These are phyloP conservation scores for Agonum fuliginosum DNA, from an alignment of 2,888 invertebrate genomes.

Conservation along the genomic window DNA sequence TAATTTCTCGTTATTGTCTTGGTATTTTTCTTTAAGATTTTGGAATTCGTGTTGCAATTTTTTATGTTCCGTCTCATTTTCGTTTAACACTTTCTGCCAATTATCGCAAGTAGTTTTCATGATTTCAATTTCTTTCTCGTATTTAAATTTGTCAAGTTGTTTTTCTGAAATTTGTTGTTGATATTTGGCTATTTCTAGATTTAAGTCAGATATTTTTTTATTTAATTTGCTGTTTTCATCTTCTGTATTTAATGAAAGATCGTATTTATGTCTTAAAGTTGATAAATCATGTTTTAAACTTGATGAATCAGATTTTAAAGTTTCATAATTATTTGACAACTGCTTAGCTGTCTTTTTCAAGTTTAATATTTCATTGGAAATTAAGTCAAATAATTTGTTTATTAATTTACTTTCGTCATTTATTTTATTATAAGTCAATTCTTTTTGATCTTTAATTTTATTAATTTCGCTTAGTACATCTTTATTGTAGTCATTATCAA, in stretches of 20 bases:
- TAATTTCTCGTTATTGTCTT: background rate
- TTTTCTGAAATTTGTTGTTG: slow-evolving; percentile 65
- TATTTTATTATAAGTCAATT: slow-evolving; percentile 63
- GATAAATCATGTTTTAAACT: too few relatives aligned
- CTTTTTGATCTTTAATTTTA: slow-evolving; percentile 58
- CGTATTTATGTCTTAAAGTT: slow-evolving; percentile 29
- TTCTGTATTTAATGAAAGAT: slow-evolving; percentile 22
- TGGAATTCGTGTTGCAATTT: slow-evolving; percentile 23
- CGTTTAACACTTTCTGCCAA: slow-evolving; percentile 54
- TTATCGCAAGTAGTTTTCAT: slow-evolving; percentile 53
- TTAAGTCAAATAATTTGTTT: slow-evolving; percentile 67
- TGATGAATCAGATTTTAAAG: slow-evolving; percentile 37
- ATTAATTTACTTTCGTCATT: slow-evolving; percentile 69
- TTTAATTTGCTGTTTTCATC: slow-evolving; percentile 53
- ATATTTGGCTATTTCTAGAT: slow-evolving; percentile 65
- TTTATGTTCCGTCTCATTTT: slow-evolving; percentile 57
- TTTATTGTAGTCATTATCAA: slow-evolving; percentile 56
- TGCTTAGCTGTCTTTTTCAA: slow-evolving; percentile 62
- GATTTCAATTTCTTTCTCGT: slow-evolving; percentile 45
- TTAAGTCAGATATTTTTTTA: slow-evolving; percentile 63
- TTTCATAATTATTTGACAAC: slow-evolving; percentile 33
- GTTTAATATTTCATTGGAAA: slow-evolving; percentile 63
- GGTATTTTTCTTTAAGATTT: slow-evolving; percentile 60
- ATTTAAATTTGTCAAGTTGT: slow-evolving; percentile 60
- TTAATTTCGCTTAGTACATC: background rate